Conservation (phyloP, 2,113 vertebrate genomes). For the Gambusia affinis region DNA sequence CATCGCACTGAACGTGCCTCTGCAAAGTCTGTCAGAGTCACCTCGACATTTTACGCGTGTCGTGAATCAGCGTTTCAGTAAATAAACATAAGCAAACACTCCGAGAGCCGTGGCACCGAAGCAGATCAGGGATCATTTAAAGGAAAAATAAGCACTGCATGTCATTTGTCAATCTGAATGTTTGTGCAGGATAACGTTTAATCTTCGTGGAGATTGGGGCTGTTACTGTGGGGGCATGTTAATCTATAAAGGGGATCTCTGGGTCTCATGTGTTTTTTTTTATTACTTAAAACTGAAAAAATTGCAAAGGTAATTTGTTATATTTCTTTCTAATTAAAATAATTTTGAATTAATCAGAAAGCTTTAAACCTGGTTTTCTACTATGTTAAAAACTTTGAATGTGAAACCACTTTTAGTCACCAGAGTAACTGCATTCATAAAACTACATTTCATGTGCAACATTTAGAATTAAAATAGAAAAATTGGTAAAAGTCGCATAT, state of each 20-base stretch:
- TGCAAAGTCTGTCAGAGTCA: constrained; percentile 19
- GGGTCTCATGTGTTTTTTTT: neutral
- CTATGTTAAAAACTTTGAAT: neutral
- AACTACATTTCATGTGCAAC: too few species aligned
- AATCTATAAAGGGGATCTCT: constrained; percentile 1
- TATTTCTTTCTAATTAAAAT: neutral
- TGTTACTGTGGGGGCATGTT: neutral
- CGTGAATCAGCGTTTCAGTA: constrained; percentile 7
- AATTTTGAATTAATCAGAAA: neutral
- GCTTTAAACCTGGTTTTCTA: too few species aligned
- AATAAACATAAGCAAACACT: constrained; percentile 8
- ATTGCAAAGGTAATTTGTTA: neutral
- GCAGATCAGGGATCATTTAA: constrained; percentile 1
- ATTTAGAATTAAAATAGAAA: neutral
- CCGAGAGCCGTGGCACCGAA: neutral
- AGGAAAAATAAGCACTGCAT: constrained; percentile 10
- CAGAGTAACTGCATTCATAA: neutral
- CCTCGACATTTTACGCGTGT: constrained; percentile 23
- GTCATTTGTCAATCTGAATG: constrained; percentile 18
- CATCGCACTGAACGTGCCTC: constrained; percentile 10
- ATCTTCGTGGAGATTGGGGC: neutral
- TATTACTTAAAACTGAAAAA: neutral
- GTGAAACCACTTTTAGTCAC: neutral
- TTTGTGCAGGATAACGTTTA: constrained; percentile 12
- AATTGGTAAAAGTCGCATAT: neutral